A percentile compares a stretch with the other conserved stretches of the same genome.
Conservation (phyloP, 2,888 invertebrate genomes). For the Athalia rosae region DNA sequence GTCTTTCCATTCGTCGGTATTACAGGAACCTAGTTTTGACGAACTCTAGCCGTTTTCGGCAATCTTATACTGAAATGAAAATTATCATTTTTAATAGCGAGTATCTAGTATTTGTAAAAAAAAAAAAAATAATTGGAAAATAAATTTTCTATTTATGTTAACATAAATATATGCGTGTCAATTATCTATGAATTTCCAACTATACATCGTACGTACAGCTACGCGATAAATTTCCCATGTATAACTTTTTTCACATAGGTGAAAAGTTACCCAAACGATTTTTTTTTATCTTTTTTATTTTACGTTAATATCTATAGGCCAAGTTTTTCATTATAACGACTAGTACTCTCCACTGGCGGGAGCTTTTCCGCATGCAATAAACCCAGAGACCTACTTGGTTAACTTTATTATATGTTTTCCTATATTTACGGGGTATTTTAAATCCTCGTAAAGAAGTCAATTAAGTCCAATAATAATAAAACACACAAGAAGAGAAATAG, state of each 20-base stretch:
- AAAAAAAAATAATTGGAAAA: too few species aligned
- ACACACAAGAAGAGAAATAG: not conserved
- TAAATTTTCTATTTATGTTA: not conserved
- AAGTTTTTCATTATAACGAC: conserved; percentile 6
- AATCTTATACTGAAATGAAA: conserved; percentile 29
- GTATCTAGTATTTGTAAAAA: too few species aligned
- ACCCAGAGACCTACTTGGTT: conserved; percentile 23
- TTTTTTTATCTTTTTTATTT: not conserved
- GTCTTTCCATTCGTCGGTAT: not conserved
- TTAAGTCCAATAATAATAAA: not conserved
- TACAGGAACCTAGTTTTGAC: too few species aligned
- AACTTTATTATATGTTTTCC: not conserved
- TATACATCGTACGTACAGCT: not conserved
- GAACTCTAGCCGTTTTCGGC: too few species aligned
- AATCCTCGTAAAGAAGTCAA: conserved; percentile 30
- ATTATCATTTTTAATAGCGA: conserved; percentile 9
- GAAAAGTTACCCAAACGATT: too few species aligned
- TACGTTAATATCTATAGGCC: not conserved
- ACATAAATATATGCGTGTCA: not conserved
- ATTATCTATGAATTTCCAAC: conserved; percentile 22
- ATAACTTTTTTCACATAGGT: not conserved
- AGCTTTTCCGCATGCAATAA: conserved; percentile 31
- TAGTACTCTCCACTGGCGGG: conserved; percentile 20
- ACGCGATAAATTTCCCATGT: not conserved
- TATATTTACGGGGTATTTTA: not conserved